Base-by-base conservation (phyloP, 2,113 vertebrate species). In the Rafetus swinhoei region DNA sequence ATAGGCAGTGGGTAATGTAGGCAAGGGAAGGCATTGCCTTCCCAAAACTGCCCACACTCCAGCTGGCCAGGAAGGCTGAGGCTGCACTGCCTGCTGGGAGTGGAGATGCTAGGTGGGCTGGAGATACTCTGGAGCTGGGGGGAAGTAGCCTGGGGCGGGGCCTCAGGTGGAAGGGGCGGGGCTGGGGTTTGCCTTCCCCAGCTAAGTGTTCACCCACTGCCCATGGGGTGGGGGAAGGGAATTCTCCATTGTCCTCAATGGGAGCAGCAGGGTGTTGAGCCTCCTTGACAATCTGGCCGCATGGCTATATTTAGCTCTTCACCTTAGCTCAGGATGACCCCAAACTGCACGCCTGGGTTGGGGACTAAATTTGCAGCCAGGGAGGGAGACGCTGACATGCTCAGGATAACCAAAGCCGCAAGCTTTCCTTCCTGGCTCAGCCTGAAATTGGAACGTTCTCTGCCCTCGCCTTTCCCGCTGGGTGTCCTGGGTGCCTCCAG, bases 401-500 rank as follows among this genome's bases (percentile, higher is more conserved):
- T 14, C 88, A 22, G 77, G 81, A 32, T 19, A 72, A 88, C 90
- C 45, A 69, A 90, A 88, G 1, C 5, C 35, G 18, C 5, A 72
- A 77, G 9, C 4, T 5, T 15, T 53, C 35, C 85, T 32, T 4
- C 14, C 25, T 54, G 62, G 39, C 53, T 83, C 29, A 50, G 9
- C n/a, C 85, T 86, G 74, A 53, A 52, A 81, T 9, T 56, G 65
- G 79, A 11, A 24, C 19, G 4, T 60, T 27, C 35, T 15, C 59
- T 32, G 16, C 5, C 12, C 57, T 60, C 4, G 18, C 2, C 8
- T 8, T 52, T 60, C 35, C 69, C 80, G n/a, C 9, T 1, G 72
- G 77, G 62, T 7, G 0, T 25, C 2, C 27, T 76, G 83, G 1
- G 32, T 29, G 0, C 4, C 22, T 2, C 21, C 10, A 2, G 0